These are phyloP conservation scores for Corythoichthys haematopterus DNA, from an alignment of 2,113 vertebrate genomes.

Conservation along the genomic window DNA sequence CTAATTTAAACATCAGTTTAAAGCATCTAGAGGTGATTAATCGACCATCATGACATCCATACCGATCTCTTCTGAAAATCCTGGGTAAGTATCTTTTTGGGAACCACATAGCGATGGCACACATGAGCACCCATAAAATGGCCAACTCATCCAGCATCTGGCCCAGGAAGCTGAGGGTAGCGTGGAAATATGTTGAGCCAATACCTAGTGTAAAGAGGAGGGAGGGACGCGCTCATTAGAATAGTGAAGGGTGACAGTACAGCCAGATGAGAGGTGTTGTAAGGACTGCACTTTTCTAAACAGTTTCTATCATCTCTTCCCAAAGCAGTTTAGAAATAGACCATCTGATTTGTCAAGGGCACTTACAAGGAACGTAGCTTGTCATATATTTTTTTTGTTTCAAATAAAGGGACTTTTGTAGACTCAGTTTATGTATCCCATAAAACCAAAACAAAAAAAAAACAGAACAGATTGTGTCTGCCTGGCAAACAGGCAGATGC, in stretches of 20 bases:
- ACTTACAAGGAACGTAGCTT: background rate
- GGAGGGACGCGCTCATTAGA: background rate
- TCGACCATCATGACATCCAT: slow-evolving; percentile 23
- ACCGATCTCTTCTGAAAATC: slow-evolving; percentile 92
- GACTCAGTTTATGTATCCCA: background rate
- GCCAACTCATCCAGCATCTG: slow-evolving; percentile 97
- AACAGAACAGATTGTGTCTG: background rate
- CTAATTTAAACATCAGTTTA: background rate
- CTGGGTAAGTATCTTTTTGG: slow-evolving; percentile 91
- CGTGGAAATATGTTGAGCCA: slow-evolving; percentile 95
- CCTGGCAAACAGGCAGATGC: background rate
- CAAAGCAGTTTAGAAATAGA: background rate
- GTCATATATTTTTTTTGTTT: too few relatives aligned
- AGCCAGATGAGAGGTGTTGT: background rate
- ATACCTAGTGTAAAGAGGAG: slow-evolving; percentile 74
- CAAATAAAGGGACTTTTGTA: too few relatives aligned
- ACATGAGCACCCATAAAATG: slow-evolving; percentile 97
- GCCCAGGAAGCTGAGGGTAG: slow-evolving; percentile 94
- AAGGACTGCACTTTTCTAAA: background rate
- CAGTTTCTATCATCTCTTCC: background rate
- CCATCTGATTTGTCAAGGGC: background rate
- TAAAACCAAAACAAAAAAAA: background rate
- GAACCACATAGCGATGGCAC: slow-evolving; percentile 96
- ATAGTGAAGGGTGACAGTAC: background rate
- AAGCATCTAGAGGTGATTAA: background rate